These are phyloP conservation scores for Clusia tigrina DNA, from an alignment of 2,888 invertebrate genomes.

Conservation along the genomic window DNA sequence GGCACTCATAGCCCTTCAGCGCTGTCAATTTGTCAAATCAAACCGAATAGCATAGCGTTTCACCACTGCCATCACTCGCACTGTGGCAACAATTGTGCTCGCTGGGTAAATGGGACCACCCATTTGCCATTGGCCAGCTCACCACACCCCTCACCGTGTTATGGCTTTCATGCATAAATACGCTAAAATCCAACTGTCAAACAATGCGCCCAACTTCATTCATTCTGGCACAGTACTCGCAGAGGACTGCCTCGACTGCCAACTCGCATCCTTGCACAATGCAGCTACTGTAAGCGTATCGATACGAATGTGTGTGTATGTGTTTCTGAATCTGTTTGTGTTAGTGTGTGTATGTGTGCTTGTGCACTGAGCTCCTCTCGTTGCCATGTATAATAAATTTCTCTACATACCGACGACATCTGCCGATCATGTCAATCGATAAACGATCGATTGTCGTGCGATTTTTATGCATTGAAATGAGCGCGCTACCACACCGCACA, in stretches of 20 bases:
- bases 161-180: constrained; percentile 6
- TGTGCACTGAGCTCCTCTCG: neutral
- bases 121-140: neutral
- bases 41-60: neutral
- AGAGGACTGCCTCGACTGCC: neutral
- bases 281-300: neutral
- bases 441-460: constrained; percentile 50
- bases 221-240: constrained; percentile 5
- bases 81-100: too few species aligned
- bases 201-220: constrained; percentile 18
- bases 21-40: constrained; percentile 2
- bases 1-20: neutral
- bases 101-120: constrained; percentile 16
- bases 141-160: neutral
- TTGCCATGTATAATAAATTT: constrained; percentile 16
- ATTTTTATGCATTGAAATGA: constrained; percentile 27
- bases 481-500: neutral
- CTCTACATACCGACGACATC: constrained; percentile 23
- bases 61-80: neutral
- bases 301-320: constrained; percentile 1
- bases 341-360: neutral
- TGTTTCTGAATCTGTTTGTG: neutral
- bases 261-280: neutral
- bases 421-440: constrained; percentile 53
- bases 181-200: constrained; percentile 16